phyloP scores from a whole-genome alignment of 2,113 vertebrate genomes.

The Myrmecobius fasciatus region DNA sequence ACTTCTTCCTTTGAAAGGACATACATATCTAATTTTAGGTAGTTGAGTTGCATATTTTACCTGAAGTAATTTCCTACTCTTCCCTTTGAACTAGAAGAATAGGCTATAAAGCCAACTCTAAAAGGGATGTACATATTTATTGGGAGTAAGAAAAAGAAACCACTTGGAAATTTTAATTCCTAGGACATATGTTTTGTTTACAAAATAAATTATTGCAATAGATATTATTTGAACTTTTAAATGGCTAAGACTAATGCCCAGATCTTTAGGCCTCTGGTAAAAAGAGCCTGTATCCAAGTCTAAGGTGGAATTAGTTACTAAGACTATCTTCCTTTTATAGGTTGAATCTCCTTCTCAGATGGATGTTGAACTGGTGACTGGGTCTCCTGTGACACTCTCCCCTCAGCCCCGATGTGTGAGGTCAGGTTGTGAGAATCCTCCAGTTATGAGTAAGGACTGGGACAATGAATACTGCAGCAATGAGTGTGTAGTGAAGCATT shows the following conservation, averaged over 20 bases:
- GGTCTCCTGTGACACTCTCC: conserved; percentile 82
- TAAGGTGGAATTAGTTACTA: neutral
- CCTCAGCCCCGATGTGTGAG: conserved; percentile 88
- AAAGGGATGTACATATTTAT: neutral
- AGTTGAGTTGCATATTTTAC: neutral
- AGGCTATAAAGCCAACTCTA: neutral
- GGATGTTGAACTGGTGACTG: conserved; percentile 90
- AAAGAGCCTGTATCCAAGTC: neutral
- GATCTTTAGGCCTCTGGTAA: neutral
- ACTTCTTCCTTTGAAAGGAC: neutral
- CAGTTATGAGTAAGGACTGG: conserved; percentile 92
- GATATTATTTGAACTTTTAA: neutral
- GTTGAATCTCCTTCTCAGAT: conserved; percentile 86
- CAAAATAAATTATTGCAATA: neutral
- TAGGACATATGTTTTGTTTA: neutral
- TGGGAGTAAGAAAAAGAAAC: no score
- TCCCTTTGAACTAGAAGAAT: neutral
- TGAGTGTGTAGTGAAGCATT: conserved; percentile 94
- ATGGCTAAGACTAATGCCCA: neutral
- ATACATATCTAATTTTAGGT: neutral
- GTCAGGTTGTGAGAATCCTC: conserved; percentile 90
- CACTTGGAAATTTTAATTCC: neutral
- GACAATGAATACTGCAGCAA: conserved; percentile 95
- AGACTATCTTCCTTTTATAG: conserved; percentile 59
- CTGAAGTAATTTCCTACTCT: neutral